phyloP scores from a whole-genome alignment of 1,140 invertebrate species.

The Pseudomyrmex gracilis region DNA sequence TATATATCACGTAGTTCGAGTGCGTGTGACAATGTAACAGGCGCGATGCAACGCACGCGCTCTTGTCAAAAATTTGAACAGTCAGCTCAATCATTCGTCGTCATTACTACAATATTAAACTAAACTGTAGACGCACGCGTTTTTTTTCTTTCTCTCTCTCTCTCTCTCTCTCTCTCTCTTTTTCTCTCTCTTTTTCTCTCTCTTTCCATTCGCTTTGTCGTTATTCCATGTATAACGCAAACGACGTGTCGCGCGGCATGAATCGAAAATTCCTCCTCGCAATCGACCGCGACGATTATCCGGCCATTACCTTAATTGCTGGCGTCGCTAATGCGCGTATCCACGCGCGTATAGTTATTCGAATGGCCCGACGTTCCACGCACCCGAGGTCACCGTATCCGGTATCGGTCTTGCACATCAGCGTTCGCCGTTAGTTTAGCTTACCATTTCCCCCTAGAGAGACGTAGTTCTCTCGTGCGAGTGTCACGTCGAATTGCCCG shows the following conservation, averaged over 20 bases:
- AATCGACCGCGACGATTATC: slow-evolving; percentile 40
- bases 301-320: slow-evolving; percentile 52
- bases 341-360: slow-evolving; percentile 27
- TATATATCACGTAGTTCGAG: neutral
- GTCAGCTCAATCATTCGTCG: too few species aligned
- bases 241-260: neutral
- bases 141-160: too few species aligned
- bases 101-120: slow-evolving; percentile 33
- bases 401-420: slow-evolving; percentile 32
- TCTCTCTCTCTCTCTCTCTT: too few species aligned
- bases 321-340: slow-evolving; percentile 41
- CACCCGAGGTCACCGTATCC: slow-evolving; percentile 37
- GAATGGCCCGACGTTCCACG: slow-evolving; percentile 29
- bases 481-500: slow-evolving; percentile 62
- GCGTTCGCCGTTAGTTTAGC: slow-evolving; percentile 47
- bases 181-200: too few species aligned
- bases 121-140: neutral
- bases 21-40: neutral
- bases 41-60: neutral
- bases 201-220: neutral
- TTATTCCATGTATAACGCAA: neutral
- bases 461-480: slow-evolving; percentile 36
- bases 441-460: slow-evolving; percentile 54
- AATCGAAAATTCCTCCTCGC: slow-evolving; percentile 20
- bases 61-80: neutral